These are phyloP conservation scores for Leucopsar rothschildi DNA, from an alignment of 2,113 vertebrate species.

Conservation along the genomic window DNA sequence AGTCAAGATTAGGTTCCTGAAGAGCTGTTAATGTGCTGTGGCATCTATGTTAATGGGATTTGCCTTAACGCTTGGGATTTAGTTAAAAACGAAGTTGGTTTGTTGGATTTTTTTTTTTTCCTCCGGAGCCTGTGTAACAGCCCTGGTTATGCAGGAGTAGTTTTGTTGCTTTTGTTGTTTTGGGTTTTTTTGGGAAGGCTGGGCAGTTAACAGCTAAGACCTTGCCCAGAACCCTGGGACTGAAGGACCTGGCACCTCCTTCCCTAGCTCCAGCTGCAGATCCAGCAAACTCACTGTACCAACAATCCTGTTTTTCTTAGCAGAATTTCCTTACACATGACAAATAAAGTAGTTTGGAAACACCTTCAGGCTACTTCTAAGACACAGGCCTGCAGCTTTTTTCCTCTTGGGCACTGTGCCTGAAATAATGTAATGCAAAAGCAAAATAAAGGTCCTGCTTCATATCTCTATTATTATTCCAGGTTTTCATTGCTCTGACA, in stretches of 20 bases:
- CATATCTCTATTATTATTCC: not conserved
- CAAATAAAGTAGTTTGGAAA: not conserved
- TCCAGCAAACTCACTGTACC: not conserved
- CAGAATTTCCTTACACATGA: not conserved
- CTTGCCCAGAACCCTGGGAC: not conserved
- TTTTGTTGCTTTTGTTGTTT: not conserved
- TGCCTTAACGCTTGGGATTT: not conserved
- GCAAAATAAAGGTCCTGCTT: not conserved
- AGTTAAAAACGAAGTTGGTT: not conserved
- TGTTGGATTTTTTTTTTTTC: not conserved
- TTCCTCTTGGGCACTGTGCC: not conserved
- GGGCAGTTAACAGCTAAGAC: not conserved
- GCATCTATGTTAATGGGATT: not conserved
- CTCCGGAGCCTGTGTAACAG: not conserved
- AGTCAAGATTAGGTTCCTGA: not conserved
- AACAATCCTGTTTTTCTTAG: not conserved
- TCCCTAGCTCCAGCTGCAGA: not conserved
- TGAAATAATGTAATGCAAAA: not conserved
- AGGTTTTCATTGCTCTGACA: slow-evolving; percentile 23
- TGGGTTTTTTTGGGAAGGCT: not conserved
- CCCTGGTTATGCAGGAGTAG: not conserved
- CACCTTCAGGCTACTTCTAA: slow-evolving; percentile 3
- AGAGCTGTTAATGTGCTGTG: not conserved
- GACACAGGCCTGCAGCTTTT: not conserved
- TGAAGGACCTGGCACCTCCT: not conserved